Conservation (phyloP, 2,797 vertebrate species). For the Rallus crepitans region DNA sequence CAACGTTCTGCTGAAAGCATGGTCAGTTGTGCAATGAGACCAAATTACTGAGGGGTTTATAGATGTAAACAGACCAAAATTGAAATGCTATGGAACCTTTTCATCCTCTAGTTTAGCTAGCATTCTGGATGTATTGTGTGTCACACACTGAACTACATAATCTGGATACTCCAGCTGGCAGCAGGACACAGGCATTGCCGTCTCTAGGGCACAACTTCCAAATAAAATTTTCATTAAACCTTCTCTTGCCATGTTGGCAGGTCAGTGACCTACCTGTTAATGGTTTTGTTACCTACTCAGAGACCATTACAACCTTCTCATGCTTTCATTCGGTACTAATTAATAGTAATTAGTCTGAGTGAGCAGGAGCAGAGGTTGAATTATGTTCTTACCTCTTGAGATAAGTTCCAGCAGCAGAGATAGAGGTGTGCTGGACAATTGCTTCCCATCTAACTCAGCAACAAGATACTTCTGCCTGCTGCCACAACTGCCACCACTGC, state of each 20-base stretch:
- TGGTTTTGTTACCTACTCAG: neutral
- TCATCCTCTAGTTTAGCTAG: neutral
- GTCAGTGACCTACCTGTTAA: neutral
- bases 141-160: neutral
- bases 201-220: neutral
- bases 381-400: neutral
- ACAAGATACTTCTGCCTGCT: neutral
- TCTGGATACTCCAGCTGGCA: neutral
- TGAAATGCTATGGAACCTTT: neutral
- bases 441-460: neutral
- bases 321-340: neutral
- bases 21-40: neutral
- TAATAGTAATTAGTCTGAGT: neutral
- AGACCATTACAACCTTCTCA: neutral
- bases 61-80: neutral
- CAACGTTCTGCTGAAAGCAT: neutral
- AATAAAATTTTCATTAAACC: neutral
- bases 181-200: neutral
- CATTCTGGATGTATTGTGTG: neutral
- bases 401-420: neutral
- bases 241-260: neutral
- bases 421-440: neutral
- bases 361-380: neutral
- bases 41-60: neutral
- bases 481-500: neutral